A percentile compares a stretch with the other conserved stretches of the same genome.
These are phyloP conservation scores for Ectemnius cavifrons DNA, from an alignment of 2,888 invertebrate genomes.

Conservation along the genomic window DNA sequence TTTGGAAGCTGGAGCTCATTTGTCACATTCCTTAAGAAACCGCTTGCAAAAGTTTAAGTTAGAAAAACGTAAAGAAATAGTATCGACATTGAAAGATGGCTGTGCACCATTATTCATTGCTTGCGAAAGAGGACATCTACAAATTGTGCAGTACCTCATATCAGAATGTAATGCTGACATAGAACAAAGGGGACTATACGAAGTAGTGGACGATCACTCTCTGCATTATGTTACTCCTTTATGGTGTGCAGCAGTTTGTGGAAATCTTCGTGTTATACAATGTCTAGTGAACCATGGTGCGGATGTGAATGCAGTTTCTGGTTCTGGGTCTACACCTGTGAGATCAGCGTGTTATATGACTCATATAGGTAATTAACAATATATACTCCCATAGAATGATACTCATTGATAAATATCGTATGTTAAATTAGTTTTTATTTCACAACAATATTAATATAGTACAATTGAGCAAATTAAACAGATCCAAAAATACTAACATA, in stretches of 20 bases:
- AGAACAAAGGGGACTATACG: constrained; percentile 91
- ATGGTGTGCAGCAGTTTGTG: constrained; percentile 95
- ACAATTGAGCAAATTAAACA: constrained; percentile 10
- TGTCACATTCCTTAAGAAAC: constrained; percentile 80
- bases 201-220: constrained; percentile 89
- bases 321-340: constrained; percentile 93
- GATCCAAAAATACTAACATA: constrained; percentile 34
- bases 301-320: constrained; percentile 91
- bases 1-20: constrained; percentile 84
- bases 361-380: constrained; percentile 83
- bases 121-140: constrained; percentile 88
- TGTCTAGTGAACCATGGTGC: constrained; percentile 89
- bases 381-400: neutral
- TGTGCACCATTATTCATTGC: constrained; percentile 91
- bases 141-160: constrained; percentile 92
- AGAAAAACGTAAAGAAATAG: constrained; percentile 83
- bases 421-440: constrained; percentile 7
- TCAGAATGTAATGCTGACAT: constrained; percentile 89
- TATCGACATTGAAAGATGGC: constrained; percentile 85
- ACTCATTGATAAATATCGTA: neutral
- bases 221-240: constrained; percentile 92
- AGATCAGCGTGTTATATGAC: constrained; percentile 96
- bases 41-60: constrained; percentile 81
- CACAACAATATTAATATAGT: constrained; percentile 23
- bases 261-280: constrained; percentile 87